phyloP scores from a whole-genome alignment of 1,140 invertebrate genomes.

The Marisa cornuarietis region DNA sequence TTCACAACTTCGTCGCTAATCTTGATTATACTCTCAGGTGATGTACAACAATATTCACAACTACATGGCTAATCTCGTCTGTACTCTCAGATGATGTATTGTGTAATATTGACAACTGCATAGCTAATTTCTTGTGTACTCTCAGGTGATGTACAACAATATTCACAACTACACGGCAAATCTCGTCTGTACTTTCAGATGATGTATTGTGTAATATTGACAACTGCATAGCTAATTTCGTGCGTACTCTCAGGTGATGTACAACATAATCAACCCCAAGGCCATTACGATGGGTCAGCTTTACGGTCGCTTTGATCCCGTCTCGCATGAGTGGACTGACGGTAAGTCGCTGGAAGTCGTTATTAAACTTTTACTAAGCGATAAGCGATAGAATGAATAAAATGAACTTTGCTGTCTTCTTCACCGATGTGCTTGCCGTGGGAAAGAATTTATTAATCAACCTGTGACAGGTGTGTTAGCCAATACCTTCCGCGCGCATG shows the following conservation, averaged over 20 bases:
- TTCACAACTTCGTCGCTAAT: neutral
- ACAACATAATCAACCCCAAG: slow-evolving; percentile 65
- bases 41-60: neutral
- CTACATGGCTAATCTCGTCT: too few species aligned
- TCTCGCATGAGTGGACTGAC: slow-evolving; percentile 67
- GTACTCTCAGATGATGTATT: too few species aligned
- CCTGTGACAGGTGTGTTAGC: slow-evolving; percentile 70
- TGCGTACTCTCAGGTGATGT: slow-evolving; percentile 51
- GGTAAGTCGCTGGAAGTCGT: slow-evolving; percentile 41
- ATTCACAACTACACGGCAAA: neutral
- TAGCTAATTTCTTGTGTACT: neutral
- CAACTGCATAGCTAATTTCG: neutral
- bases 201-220: too few species aligned
- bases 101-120: too few species aligned
- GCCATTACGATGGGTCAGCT: slow-evolving; percentile 67
- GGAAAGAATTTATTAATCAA: neutral
- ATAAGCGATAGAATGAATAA: neutral
- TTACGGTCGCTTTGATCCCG: slow-evolving; percentile 66
- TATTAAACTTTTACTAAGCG: neutral
- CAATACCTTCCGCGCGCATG: slow-evolving; percentile 66
- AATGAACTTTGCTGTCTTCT: neutral
- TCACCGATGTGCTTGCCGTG: too few species aligned
- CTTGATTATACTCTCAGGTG: neutral
- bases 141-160: too few species aligned
- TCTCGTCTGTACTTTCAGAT: too few species aligned